Percentiles rank a stretch among this genome's conserved stretches.
Evolutionary conservation across 2,797 vertebrate species (phyloP).

Genomic region (Uromys caudimaculatus): DNA sequence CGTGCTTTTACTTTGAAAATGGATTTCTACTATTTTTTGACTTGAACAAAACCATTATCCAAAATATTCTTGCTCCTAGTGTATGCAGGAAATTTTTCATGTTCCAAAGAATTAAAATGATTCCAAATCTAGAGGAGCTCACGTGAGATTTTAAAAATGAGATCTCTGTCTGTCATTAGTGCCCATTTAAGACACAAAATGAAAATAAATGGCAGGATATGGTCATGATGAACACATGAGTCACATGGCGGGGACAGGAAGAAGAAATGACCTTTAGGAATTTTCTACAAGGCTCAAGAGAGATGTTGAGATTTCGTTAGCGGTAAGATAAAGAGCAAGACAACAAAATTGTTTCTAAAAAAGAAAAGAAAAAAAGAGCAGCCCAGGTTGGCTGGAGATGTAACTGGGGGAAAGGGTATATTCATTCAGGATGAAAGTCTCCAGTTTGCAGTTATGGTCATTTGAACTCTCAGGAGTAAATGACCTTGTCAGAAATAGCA

Average conservation of each 20-base stretch:
- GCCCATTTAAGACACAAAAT: not conserved
- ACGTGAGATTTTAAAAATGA: slow-evolving; percentile 31
- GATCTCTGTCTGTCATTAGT: not conserved
- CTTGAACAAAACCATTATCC: not conserved
- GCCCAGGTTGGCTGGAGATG: not conserved
- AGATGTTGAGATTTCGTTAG: not conserved
- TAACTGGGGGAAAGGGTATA: not conserved
- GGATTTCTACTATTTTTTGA: slow-evolving; percentile 27
- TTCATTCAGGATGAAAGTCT: slow-evolving; percentile 14
- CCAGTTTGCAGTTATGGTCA: not conserved
- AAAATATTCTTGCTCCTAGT: not conserved
- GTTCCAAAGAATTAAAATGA: slow-evolving; percentile 33
- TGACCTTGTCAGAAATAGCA: slow-evolving; percentile 47
- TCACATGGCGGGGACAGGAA: not conserved
- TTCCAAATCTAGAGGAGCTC: not conserved
- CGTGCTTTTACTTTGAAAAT: slow-evolving; percentile 52
- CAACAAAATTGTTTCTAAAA: not conserved
- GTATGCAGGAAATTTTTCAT: not conserved
- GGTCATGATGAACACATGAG: not conserved
- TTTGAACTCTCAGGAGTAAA: slow-evolving; percentile 68
- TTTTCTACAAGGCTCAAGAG: slow-evolving; percentile 40
- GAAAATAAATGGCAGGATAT: slow-evolving; percentile 45
- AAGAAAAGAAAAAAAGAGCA: not conserved
- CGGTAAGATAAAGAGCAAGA: slow-evolving; percentile 62
- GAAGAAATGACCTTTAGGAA: slow-evolving; percentile 46